Percentiles rank a stretch among this genome's conserved stretches.
These are phyloP conservation scores for Lepidothrix coronata DNA, from an alignment of 2,113 vertebrate species.

Conservation along the genomic window DNA sequence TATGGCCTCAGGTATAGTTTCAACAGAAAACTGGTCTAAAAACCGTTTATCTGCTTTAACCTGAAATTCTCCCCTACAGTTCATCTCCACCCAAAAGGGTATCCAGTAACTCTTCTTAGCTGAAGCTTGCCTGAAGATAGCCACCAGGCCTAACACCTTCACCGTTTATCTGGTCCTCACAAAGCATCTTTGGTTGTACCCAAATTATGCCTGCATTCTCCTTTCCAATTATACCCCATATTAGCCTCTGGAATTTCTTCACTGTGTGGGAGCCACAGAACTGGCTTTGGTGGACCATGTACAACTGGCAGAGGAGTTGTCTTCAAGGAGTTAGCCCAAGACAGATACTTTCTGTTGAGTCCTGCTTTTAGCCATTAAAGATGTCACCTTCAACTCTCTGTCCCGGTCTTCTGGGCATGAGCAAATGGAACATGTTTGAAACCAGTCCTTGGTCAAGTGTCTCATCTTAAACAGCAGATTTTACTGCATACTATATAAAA, in stretches of 20 bases:
- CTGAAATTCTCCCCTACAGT: not conserved
- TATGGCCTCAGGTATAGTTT: not conserved
- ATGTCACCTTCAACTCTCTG: not conserved
- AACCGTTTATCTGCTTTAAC: not conserved
- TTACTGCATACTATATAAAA: not conserved
- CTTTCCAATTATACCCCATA: rapidly evolving
- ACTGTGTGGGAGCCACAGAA: not conserved
- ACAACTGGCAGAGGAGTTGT: not conserved
- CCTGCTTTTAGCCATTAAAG: not conserved
- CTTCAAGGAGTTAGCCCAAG: not conserved
- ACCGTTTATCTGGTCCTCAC: not conserved
- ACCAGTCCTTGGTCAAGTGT: not conserved
- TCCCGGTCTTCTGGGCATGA: not conserved
- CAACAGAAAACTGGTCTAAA: not conserved
- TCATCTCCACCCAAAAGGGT: not conserved
- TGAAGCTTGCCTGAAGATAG: not conserved
- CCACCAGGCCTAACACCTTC: not conserved
- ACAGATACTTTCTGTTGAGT: not conserved
- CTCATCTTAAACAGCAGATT: not conserved
- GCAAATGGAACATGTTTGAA: not conserved
- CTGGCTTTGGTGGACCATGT: not conserved
- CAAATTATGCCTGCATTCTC: not conserved
- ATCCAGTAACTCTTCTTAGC: not conserved
- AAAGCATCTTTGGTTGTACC: not conserved
- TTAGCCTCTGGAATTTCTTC: not conserved